Evolutionary conservation across 2,113 vertebrate genomes (phyloP).

Genomic region (Psilopsiagon aymara): DNA sequence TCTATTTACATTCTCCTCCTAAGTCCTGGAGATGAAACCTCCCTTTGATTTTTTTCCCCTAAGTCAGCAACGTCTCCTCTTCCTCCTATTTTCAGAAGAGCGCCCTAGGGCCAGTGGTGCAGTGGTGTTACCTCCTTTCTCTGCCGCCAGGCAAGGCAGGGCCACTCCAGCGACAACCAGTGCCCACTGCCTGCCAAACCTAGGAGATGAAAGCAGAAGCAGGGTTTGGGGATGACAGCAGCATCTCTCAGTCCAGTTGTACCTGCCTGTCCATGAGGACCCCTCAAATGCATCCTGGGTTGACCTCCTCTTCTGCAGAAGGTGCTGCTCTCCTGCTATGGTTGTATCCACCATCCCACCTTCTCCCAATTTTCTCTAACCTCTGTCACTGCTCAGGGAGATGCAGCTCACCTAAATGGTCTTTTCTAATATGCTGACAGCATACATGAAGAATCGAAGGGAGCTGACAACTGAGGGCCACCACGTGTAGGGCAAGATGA

Average conservation of each 20-base stretch:
- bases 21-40: background rate
- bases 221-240: background rate
- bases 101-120: accelerated
- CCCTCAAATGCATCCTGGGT: background rate
- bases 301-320: background rate
- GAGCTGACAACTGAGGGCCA: background rate
- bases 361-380: accelerated
- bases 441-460: background rate
- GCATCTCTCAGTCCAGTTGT: accelerated
- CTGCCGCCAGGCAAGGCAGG: background rate
- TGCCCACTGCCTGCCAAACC: background rate
- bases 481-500: accelerated
- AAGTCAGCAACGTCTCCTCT: background rate
- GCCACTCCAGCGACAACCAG: accelerated
- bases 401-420: accelerated
- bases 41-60: background rate
- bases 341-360: accelerated
- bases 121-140: accelerated
- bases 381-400: background rate
- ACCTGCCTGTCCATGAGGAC: background rate
- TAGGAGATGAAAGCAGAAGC: background rate
- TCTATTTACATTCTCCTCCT: constrained; percentile 13
- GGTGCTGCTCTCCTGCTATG: background rate
- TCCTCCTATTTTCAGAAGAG: background rate
- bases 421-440: background rate